A percentile compares a stretch with the other conserved stretches of the same genome.
Evolutionary conservation across 2,113 vertebrate species (phyloP).

Genomic region (Agelaius tricolor): DNA sequence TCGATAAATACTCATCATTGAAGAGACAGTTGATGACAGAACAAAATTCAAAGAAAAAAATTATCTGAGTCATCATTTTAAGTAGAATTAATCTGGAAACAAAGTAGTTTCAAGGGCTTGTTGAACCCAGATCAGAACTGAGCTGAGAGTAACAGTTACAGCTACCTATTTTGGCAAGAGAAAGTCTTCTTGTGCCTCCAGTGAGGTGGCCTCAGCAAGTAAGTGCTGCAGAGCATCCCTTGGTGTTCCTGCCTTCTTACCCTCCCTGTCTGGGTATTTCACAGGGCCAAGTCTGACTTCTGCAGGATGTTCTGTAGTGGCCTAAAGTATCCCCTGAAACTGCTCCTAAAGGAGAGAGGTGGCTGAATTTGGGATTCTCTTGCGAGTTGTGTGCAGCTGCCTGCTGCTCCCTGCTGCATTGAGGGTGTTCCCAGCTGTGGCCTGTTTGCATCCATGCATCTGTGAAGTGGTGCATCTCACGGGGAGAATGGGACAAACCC

Average conservation of each 20-base stretch:
- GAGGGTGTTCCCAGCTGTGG: neutral
- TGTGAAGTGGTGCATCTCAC: neutral
- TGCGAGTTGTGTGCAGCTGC: accelerated
- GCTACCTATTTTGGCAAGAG: neutral
- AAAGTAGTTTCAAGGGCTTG: neutral
- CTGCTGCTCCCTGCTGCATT: neutral
- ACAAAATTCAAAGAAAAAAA: neutral
- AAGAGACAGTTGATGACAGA: neutral
- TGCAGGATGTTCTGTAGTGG: neutral
- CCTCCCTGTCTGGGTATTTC: accelerated
- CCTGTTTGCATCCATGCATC: neutral
- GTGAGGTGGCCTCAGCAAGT: accelerated
- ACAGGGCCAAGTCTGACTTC: accelerated
- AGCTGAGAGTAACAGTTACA: neutral
- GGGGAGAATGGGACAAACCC: neutral
- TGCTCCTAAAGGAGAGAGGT: neutral
- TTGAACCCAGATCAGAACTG: neutral
- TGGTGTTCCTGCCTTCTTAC: neutral
- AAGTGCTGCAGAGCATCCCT: neutral
- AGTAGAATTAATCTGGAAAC: neutral
- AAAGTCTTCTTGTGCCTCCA: neutral
- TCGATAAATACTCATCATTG: neutral
- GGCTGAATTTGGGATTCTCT: neutral
- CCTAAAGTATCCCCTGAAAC: neutral
- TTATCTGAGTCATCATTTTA: neutral